Base-by-base conservation (phyloP, 2,888 invertebrate species). In the Iphiclides podalirius region DNA sequence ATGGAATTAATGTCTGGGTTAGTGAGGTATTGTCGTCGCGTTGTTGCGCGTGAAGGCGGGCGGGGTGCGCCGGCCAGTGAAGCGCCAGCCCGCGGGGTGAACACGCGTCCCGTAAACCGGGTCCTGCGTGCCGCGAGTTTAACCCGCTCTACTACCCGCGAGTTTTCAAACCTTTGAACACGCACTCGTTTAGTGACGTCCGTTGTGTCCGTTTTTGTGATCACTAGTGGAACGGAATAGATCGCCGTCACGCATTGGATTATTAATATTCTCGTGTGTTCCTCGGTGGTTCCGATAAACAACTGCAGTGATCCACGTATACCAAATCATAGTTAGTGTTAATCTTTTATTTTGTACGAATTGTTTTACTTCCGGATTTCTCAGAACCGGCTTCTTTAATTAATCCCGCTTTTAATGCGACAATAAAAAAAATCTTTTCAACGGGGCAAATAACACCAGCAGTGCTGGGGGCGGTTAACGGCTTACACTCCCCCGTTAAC, bases 61-160 rank as follows among this genome's bases (percentile, higher is more conserved):
- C 63, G 65, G 69, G 62, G 60, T 56, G 64, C 63, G 63, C 57
- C 66, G 65, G 72, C 68, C 86, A 87, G 87, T 86, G 80, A 70
- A 68, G 68, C 63, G 63, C 59, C 61, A 71, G 73, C 76, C 68
- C 69, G 78, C 83, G 74, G 53, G 66, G 70, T 62, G 81, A 70
- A 47, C 67, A 70, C 82, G 75, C 80, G 83, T 72, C 62, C 60
- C 58, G 52, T 11, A 37, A 7, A 6, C 49, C 45, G 50, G 54
- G n/a, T n/a, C n/a, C 48, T 41, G 40, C 52, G 49, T 55, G 58
- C 62, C 61, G 58, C 55, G 63, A 61, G 61, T 64, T 58, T 70
- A n/a, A n/a, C n/a, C n/a, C n/a, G n/a, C n/a, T n/a, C n/a, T n/a
- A n/a, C n/a, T n/a, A 61, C 64, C 60, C 64, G 59, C 52, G 51